Evolutionary conservation across 2,888 invertebrate species (phyloP), one percentile per base, ranked within the genome.

Genomic region (Dolichomitus sp.): DNA sequence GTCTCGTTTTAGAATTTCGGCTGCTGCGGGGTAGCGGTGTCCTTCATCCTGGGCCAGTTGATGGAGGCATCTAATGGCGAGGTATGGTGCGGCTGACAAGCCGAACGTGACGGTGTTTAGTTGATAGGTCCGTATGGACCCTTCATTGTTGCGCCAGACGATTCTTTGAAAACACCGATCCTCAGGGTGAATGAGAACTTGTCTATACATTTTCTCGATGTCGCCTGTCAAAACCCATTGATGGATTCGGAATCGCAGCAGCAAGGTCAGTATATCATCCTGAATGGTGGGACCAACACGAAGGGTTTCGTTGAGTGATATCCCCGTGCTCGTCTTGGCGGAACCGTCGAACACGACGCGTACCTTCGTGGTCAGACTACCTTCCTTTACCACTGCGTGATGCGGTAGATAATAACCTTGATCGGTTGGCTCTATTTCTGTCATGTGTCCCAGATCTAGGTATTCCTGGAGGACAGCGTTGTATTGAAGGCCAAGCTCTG

Each of bases 251-350:
- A 83, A 85, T 9, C 81, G 65, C 2, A 87, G 33, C 7, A 87
- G 45, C 17, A 88, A 70, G 1, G 84, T 37, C 3, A 83, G 79
- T 12, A 89, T 80, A 33, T 87, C 87, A 3, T 85, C 59, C 82
- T 89, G 89, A 7, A 90, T 78, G 14, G 82, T 85, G 0, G 88
- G 85, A 7, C 88, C 88, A 1, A 72, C 54, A 30, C 85, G 57
- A 5, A 89, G 68, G 2, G 48, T 59, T 79, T 86, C 70, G 84
- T 89, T 63, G 77, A 78, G 45, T 11, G 86, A 83, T 9, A 82
- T 42, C 23, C 76, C 77, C 17, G 54, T 54, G n/a, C 66, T 65
- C 5, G 85, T 59, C 6, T 81, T 52, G 0, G 85, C 86, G 4
- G n/a, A n/a, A n/a, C n/a, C n/a, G n/a, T n/a, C n/a, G n/a, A n/a